Evolutionary conservation across 2,797 vertebrate species (phyloP), one percentile per base, ranked within the genome.

Genomic region (Todus mexicanus): DNA sequence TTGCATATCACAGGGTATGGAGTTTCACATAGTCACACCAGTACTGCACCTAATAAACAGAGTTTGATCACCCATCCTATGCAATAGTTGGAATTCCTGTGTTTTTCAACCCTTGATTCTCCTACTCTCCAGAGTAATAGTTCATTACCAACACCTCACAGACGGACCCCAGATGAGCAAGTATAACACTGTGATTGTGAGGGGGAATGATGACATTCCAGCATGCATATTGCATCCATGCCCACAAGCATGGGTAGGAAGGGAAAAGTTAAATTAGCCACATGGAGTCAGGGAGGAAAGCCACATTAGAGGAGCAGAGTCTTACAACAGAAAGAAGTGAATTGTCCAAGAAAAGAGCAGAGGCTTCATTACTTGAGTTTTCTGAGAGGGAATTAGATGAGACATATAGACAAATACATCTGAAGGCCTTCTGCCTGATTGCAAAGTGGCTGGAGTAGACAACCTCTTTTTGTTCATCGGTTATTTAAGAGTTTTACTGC

Each of bases 101-200:
- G 78, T 37, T 80, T 35, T 59, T 85, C 50, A 85, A 57, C 72
- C 78, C 37, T 72, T 21, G 0, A 43, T 77, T 47, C 26, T 80
- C 22, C 72, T 51, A 5, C 33, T 90, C 29, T 47, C 33, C 12
- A n/a, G 69, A 75, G 53, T 2, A 76, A 43, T 38, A 92, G 40
- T 90, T 72, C 42, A 17, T 66, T 72, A 72, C 42, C 35, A 54
- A 12, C 31, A 63, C 33, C 16, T 35, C 51, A 75, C 90, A 96
- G 87, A 90, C 85, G 92, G 93, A 54, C 29, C 76, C 89, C 95
- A 94, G 90, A 94, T 92, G 89, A 93, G 76, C 31, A 59, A 84
- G 61, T 21, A 42, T 51, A 89, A 60, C 69, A 33, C 76, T 31
- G 60, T 3, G 15, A 53, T 75, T 72, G 78, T 77, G 75, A 77